A percentile compares a stretch with the other conserved stretches of the same genome.
Conservation (phyloP, 2,888 invertebrate species). For the Clunio marinus region DNA sequence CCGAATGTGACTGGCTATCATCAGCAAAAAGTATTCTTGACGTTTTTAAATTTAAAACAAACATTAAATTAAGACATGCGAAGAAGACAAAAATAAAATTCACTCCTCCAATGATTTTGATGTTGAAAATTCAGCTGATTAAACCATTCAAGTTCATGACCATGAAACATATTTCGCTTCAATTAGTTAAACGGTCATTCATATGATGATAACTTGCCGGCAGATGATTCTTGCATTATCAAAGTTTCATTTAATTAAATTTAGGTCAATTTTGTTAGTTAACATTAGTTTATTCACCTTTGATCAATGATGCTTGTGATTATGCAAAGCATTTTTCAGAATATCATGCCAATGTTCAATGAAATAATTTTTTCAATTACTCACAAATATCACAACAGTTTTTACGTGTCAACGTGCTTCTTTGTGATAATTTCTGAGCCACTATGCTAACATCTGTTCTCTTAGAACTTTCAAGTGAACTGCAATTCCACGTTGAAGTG, state of each 20-base stretch:
- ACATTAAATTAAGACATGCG: too few relatives aligned
- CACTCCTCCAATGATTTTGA: too few relatives aligned
- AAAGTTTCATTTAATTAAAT: neutral
- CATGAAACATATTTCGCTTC: too few relatives aligned
- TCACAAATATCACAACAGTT: slow-evolving; percentile 35
- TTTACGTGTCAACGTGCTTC: slow-evolving; percentile 7
- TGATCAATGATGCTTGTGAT: neutral
- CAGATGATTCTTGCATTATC: neutral
- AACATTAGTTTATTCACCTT: neutral
- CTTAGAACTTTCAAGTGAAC: neutral
- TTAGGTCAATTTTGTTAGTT: neutral
- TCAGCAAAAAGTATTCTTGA: too few relatives aligned
- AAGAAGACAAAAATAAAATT: too few relatives aligned
- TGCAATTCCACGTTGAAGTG: slow-evolving; percentile 7
- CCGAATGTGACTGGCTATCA: too few relatives aligned
- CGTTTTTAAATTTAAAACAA: too few relatives aligned
- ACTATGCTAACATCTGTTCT: slow-evolving; percentile 7
- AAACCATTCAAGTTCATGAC: neutral
- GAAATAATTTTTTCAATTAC: neutral
- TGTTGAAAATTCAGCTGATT: neutral
- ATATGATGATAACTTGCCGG: too few relatives aligned
- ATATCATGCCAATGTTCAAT: neutral
- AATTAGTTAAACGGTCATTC: too few relatives aligned
- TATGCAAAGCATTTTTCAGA: neutral
- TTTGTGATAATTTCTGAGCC: too few relatives aligned